Evolutionary conservation across 2,888 invertebrate genomes (phyloP), one percentile per base, ranked within the genome.

Genomic region (Isoperla grammatica): DNA sequence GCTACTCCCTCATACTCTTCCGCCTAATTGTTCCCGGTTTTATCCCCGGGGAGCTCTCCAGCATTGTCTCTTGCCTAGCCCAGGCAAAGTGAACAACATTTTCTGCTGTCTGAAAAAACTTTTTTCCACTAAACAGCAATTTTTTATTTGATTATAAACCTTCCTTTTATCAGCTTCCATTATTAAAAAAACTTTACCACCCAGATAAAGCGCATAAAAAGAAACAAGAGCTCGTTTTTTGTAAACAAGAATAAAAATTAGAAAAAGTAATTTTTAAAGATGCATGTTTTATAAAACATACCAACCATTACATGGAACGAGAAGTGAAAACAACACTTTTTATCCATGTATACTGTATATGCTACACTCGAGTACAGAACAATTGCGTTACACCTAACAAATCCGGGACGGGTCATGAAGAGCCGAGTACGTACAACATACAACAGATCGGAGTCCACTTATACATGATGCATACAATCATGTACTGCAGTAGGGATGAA

Each of bases 91-190:
- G 29, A 29, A 29, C 29, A 29, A 29, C 29, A 40, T 40, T 40
- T 40, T 40, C 40, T 40, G 4, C 40, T 12, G 12, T 40, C 40
- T 40, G 15, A 40, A 46, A 46, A 66, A 67, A 68, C 71, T 71
- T 68, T 71, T 71, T 70, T 66, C 69, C 67, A 69, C 70, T 69
- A 71, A 70, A 67, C 66, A 70, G 68, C 69, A 69, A 70, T 68
- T 70, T 70, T 70, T 71, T 71, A 69, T 70, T 71, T 70, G 66
- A 68, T 69, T 68, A 70, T 68, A 69, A 71, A 71, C 69, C 69
- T 69, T 54, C 39, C 65, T 69, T 71, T 71, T 71, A 70, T 71
- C 71, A 69, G 66, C 66, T 63, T 65, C 67, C 70, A 70, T 71
- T 71, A 72, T 71, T 72, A 71, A 71, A 71, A 71, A 71, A 71